Evolutionary conservation across 2,113 vertebrate genomes (phyloP), one percentile per base, ranked within the genome.

Genomic region (Smithornis capensis): DNA sequence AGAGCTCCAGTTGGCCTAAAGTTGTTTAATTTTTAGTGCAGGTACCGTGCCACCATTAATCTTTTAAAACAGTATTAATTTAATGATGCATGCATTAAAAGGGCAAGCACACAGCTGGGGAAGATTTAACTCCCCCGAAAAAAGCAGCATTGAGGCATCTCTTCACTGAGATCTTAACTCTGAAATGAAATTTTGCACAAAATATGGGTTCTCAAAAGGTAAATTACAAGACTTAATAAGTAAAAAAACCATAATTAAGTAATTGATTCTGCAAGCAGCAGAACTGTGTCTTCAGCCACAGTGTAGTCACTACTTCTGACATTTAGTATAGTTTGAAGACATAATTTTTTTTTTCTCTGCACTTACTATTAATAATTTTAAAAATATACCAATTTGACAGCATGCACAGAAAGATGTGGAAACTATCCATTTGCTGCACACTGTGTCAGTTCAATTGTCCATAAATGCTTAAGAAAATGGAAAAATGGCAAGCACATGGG

Each of bases 401-500:
- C 42, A 47, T 37, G 38, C 50, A 88, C 33, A 87, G 67, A 69
- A 79, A 69, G 45, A 93, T 47, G 73, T 52, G 87, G 79, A 94
- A 88, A 76, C 63, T 19, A 50, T 44, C 78, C 33, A 80, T 92
- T 83, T 93, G 33, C 50, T 63, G 47, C 78, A 93, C 59, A 67
- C 50, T 67, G 62, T 79, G 55, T 63, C 87, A 92, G 78, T 67
- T 95, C 79, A 93, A 22, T 81, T 90, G 87, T 35, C 82, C 82
- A 89, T 69, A 92, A 94, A 83, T 59, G 63, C 38, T 88, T 83
- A 93, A 63, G 82, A 92, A 95, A 94, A 95, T 55, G 62, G 84
- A 59, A 94, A 92, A 92, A 92, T 17, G 38, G 50, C 77, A 92
- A 85, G 60, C 21, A 28, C n/a, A 9, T 40, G 70, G 87, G 55